Evolutionary conservation across 1,140 invertebrate species (phyloP).

Genomic region (Sycobia sp.): DNA sequence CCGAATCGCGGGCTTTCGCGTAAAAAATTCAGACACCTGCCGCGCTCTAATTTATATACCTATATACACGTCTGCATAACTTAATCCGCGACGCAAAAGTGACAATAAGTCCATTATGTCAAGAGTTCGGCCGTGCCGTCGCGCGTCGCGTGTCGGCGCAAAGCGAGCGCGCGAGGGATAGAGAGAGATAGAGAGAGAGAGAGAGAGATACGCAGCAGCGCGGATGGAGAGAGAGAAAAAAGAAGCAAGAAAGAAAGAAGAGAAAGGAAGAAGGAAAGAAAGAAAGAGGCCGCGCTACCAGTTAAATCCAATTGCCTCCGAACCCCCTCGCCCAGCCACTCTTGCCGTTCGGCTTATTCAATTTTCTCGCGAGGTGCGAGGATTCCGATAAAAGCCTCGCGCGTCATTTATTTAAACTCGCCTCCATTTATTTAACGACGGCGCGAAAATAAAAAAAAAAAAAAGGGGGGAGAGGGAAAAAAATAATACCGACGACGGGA

Average conservation of each 20-base stretch:
- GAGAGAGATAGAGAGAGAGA: no score
- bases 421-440: constrained; percentile 35
- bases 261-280: no score
- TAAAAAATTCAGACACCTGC: constrained; percentile 21
- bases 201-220: no score
- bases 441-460: no score
- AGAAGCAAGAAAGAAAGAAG: background rate
- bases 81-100: constrained; percentile 34
- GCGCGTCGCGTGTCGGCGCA: background rate
- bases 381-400: constrained; percentile 34
- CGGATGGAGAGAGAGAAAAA: constrained; percentile 7
- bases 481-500: constrained; percentile 33
- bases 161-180: background rate
- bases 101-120: constrained; percentile 32
- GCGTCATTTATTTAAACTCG: constrained; percentile 36
- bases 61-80: constrained; percentile 31
- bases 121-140: no score
- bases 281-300: background rate
- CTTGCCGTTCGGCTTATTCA: constrained; percentile 10
- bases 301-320: constrained; percentile 35
- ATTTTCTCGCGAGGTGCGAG: constrained; percentile 17
- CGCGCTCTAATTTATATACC: no score
- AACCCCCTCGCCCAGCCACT: background rate
- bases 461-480: no score
- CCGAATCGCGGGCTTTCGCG: constrained; percentile 8